phyloP scores from a whole-genome alignment of 2,888 invertebrate species.

The Acronicta leporina region DNA sequence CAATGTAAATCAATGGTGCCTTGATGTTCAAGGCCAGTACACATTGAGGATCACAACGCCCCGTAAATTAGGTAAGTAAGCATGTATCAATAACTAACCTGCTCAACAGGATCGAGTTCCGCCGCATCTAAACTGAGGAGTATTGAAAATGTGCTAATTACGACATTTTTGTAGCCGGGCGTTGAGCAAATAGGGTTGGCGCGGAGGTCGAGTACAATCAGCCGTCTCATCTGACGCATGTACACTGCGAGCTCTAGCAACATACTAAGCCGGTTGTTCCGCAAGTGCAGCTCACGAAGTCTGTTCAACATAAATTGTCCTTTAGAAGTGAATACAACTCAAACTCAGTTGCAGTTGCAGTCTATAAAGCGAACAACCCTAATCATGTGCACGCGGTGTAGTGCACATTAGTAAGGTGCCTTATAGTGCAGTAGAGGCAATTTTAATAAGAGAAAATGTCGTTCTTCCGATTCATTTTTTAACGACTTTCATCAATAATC shows the following conservation, averaged over 20 bases:
- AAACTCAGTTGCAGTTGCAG: no score
- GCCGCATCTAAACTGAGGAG: conserved; percentile 73
- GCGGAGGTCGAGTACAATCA: conserved; percentile 76
- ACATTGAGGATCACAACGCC: no score
- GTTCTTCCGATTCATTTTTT: no score
- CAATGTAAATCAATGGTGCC: background rate
- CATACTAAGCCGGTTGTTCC: conserved; percentile 76
- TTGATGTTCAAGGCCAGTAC: no score
- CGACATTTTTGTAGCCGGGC: conserved; percentile 76
- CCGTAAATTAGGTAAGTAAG: no score
- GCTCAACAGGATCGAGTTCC: conserved; percentile 73
- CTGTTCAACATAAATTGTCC: conserved; percentile 54
- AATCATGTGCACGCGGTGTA: no score
- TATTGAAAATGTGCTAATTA: conserved; percentile 75
- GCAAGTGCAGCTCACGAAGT: conserved; percentile 74
- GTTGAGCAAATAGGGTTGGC: conserved; percentile 77
- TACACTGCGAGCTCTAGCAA: conserved; percentile 81
- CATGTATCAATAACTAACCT: conserved; percentile 61
- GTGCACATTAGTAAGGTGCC: no score
- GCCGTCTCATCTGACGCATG: conserved; percentile 74
- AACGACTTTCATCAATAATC: no score
- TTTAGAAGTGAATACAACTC: no score
- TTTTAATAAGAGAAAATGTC: no score
- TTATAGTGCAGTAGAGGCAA: no score
- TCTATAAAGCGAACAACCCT: background rate